A percentile compares a stretch with the other conserved stretches of the same genome.
Evolutionary conservation across 2,888 invertebrate species (phyloP).

Genomic region (Aphidoletes aphidimyza): DNA sequence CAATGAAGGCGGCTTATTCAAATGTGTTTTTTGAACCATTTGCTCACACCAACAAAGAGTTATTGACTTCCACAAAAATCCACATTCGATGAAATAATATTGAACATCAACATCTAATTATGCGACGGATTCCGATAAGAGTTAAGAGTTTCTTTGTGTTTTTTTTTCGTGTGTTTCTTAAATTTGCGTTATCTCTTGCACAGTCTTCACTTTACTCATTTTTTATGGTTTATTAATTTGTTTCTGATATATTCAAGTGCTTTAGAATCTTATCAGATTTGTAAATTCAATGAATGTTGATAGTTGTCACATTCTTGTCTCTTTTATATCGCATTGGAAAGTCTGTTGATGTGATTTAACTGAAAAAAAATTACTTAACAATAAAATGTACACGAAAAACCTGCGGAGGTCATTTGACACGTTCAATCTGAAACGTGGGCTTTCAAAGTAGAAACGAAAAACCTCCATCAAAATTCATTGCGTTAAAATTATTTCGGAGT

Average conservation of each 20-base stretch:
- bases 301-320: not conserved
- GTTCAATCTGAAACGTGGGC: not conserved
- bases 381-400: not conserved
- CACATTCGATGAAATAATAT: not conserved
- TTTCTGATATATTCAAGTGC: not conserved
- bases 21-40: not conserved
- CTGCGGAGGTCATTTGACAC: not conserved
- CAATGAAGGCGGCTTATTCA: not conserved
- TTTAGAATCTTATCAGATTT: not conserved
- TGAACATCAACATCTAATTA: not conserved
- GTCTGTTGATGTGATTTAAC: not conserved
- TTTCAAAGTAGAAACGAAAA: not conserved
- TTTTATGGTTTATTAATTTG: conserved; percentile 16
- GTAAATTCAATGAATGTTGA: not conserved
- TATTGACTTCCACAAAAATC: not conserved
- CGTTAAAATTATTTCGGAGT: not conserved
- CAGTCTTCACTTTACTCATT: not conserved
- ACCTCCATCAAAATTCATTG: not conserved
- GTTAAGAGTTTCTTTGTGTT: not conserved
- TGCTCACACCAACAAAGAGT: not conserved
- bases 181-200: not conserved
- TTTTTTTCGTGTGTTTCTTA: not conserved
- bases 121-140: not conserved
- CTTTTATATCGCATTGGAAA: not conserved
- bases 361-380: conserved; percentile 1